Evolutionary conservation across 1,140 invertebrate genomes (phyloP), one percentile per base, ranked within the genome.

Genomic region (Papilio dardanus): DNA sequence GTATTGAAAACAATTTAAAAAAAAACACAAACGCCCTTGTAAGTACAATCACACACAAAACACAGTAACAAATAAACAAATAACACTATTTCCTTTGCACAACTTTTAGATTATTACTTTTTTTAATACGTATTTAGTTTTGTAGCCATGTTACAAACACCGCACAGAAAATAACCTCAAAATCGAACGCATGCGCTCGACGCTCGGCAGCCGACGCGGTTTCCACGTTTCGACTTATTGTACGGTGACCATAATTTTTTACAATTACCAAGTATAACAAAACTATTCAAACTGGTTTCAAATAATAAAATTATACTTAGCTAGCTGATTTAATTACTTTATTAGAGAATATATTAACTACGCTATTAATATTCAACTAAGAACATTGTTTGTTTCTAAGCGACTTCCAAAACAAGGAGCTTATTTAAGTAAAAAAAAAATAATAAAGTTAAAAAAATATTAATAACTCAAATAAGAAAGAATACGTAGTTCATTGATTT

Each of bases 161-260:
- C 69, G 42, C 69, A 71, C 46, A 24, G 69, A 31, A 71, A 16
- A 71, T 71, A 71, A 71, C 69, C 69, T 71, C 69, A 71, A 71
- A 71, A 71, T 31, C 42, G 42, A 71, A 42, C 69, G 69, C 69
- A 71, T 71, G 69, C 69, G 69, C 40, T 42, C 69, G 24, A 42
- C 69, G 69, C 40, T 42, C 69, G 24, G 14, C 42, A 24, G 16
- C 28, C 69, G 40, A 31, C 69, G 69, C 69, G 69, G 8, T 54
- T 71, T 24, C 40, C 69, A 71, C 69, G 69, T 71, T 71, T 24
- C 69, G 40, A 71, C 21, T 50, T 71, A 2, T 50, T 7, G 16
- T 71, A 31, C 7, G 14, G 69, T 30, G 40, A 50, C 21, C 69
- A 71, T 14, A 14, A 24, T 24, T 31, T 71, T 69, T 37, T 28